Percentiles rank a stretch among this genome's conserved stretches.
These are phyloP conservation scores for Setophaga petechia DNA, from an alignment of 2,113 vertebrate species.

Conservation along the genomic window DNA sequence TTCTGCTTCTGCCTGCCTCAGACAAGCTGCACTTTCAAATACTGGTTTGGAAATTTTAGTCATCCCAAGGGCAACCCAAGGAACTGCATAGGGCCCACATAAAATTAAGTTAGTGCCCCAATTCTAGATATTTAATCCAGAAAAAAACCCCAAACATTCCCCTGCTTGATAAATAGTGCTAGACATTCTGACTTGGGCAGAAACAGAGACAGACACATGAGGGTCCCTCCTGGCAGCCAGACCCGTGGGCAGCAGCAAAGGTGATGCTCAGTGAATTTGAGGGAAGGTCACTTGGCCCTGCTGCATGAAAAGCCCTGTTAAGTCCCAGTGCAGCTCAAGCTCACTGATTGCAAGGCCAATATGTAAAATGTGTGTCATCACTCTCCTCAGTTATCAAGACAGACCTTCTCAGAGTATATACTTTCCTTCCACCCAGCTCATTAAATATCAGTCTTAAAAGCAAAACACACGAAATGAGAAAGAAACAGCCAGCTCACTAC, in stretches of 20 bases:
- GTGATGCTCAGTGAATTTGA: rapidly evolving
- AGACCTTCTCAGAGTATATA: background rate
- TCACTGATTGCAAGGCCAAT: background rate
- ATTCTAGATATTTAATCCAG: background rate
- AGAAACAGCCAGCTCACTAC: background rate
- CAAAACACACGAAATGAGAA: background rate
- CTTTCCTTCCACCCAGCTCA: background rate
- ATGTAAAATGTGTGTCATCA: background rate
- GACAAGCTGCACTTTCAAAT: background rate
- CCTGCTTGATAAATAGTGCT: background rate
- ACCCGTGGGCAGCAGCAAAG: background rate
- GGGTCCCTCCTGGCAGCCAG: background rate
- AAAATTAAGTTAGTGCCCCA: background rate
- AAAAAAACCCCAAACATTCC: background rate
- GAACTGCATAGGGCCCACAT: background rate
- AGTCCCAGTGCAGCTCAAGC: background rate
- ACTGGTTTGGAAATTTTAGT: background rate
- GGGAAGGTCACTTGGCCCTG: background rate
- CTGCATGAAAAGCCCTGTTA: background rate
- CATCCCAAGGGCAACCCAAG: background rate
- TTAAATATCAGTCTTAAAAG: background rate
- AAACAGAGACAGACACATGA: background rate
- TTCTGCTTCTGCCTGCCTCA: background rate
- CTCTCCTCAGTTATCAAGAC: background rate
- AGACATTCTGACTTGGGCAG: background rate